A percentile compares a stretch with the other conserved stretches of the same genome.
phyloP scores from a whole-genome alignment of 2,888 invertebrate genomes.

The Netelia inedita region DNA sequence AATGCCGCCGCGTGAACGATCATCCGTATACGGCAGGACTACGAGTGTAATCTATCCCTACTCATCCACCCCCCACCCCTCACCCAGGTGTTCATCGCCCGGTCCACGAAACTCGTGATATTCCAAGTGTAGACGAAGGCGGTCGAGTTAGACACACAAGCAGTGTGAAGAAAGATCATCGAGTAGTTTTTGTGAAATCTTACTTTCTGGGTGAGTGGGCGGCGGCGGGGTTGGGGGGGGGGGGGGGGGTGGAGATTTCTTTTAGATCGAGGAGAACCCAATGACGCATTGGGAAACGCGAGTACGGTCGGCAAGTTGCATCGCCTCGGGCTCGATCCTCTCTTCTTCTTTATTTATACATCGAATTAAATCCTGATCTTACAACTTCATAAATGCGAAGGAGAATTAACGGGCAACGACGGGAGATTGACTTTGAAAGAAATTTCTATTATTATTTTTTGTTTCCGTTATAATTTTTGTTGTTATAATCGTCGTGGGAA shows the following conservation, averaged over 20 bases:
- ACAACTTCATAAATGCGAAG: not conserved
- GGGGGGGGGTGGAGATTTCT: not conserved
- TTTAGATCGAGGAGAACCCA: conserved; percentile 23
- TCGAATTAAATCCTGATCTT: not conserved
- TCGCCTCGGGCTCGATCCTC: conserved; percentile 20
- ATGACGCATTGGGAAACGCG: conserved; percentile 26
- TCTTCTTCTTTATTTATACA: conserved; percentile 4
- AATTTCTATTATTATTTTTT: too few relatives aligned
- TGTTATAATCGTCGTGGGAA: too few relatives aligned
- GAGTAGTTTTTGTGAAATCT: conserved; percentile 54
- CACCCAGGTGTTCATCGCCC: not conserved
- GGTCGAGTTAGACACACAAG: conserved; percentile 10
- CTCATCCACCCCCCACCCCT: conserved; percentile 13
- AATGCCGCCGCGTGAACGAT: conserved; percentile 43
- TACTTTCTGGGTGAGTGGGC: conserved; percentile 1
- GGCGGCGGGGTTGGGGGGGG: not conserved
- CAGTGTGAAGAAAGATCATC: conserved; percentile 44
- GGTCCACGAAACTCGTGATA: conserved; percentile 22
- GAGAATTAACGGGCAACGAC: not conserved
- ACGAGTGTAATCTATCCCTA: conserved; percentile 41
- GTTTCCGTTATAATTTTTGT: too few relatives aligned
- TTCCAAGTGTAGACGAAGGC: conserved; percentile 38
- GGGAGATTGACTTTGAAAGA: not conserved
- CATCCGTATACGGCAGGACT: conserved; percentile 58
- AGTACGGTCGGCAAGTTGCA: conserved; percentile 34